Conservation (phyloP, 2,888 invertebrate genomes). For the Amphipoea oculea region DNA sequence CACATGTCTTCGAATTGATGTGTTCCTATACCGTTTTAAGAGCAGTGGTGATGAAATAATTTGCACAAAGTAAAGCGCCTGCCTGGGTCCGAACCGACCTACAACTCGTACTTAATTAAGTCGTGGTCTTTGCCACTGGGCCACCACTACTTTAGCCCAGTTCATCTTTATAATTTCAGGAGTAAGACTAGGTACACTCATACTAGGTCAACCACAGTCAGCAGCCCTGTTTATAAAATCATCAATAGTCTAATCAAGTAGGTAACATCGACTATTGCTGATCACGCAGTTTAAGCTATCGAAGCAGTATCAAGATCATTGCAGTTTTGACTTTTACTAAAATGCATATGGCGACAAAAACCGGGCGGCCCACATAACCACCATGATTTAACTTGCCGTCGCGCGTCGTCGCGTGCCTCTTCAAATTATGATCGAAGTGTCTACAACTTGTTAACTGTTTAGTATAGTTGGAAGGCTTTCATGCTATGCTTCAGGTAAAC, state of each 20-base stretch:
- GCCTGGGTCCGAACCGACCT: too few species aligned
- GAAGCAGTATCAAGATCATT: neutral
- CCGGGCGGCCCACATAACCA: neutral
- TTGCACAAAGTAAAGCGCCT: too few species aligned
- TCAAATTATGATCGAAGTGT: conserved; percentile 2
- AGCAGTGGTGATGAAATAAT: too few species aligned
- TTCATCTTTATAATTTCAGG: too few species aligned
- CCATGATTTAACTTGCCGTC: neutral
- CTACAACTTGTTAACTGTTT: neutral
- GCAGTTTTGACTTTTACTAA: neutral
- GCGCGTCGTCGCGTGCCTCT: neutral
- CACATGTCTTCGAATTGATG: too few species aligned
- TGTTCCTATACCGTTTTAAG: too few species aligned
- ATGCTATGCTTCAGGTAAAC: neutral
- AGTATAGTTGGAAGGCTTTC: neutral
- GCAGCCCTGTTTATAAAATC: too few species aligned
- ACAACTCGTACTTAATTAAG: too few species aligned
- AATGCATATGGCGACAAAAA: neutral
- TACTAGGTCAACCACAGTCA: too few species aligned
- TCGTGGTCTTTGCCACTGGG: too few species aligned
- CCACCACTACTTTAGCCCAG: too few species aligned
- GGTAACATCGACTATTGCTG: neutral
- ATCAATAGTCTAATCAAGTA: neutral
- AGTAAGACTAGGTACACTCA: too few species aligned
- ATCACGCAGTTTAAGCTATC: neutral